Percentiles rank a stretch among this genome's conserved stretches.
phyloP scores from a whole-genome alignment of 2,797 vertebrate species.

The Cephalopachus bancanus region DNA sequence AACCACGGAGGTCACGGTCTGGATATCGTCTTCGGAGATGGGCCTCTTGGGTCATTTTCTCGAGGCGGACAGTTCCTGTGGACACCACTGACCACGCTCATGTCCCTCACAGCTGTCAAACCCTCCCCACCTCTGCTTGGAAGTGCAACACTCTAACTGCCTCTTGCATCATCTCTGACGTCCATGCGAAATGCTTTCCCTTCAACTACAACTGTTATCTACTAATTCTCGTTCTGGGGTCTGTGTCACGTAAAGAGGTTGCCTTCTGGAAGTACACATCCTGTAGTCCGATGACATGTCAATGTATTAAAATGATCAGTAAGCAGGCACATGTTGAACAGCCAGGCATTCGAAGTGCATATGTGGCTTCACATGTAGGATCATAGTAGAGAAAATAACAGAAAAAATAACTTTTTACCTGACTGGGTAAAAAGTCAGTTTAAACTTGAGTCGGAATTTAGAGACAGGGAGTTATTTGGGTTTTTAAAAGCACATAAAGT shows the following conservation, averaged over 20 bases:
- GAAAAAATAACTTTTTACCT: neutral
- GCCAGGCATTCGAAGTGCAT: neutral
- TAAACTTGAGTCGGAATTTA: neutral
- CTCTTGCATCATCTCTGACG: neutral
- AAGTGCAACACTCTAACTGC: neutral
- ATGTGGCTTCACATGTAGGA: neutral
- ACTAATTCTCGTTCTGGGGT: neutral
- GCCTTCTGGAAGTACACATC: neutral
- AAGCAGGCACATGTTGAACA: neutral
- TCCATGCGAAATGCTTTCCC: neutral
- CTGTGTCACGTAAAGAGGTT: neutral
- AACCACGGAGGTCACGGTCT: neutral
- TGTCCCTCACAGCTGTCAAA: neutral
- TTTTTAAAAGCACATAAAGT: neutral
- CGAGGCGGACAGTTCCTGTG: neutral
- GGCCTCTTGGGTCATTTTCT: neutral
- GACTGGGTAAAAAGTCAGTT: neutral
- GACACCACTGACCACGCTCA: neutral
- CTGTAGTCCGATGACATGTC: neutral
- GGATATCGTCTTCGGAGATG: neutral
- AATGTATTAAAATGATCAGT: neutral
- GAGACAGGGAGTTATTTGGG: neutral
- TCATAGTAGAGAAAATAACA: neutral
- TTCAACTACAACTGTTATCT: neutral
- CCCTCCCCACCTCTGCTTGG: neutral